A percentile compares a stretch with the other conserved stretches of the same genome.
These are phyloP conservation scores for Temnothorax curvispinosus DNA, from an alignment of 1,140 invertebrate genomes.

Conservation along the genomic window DNA sequence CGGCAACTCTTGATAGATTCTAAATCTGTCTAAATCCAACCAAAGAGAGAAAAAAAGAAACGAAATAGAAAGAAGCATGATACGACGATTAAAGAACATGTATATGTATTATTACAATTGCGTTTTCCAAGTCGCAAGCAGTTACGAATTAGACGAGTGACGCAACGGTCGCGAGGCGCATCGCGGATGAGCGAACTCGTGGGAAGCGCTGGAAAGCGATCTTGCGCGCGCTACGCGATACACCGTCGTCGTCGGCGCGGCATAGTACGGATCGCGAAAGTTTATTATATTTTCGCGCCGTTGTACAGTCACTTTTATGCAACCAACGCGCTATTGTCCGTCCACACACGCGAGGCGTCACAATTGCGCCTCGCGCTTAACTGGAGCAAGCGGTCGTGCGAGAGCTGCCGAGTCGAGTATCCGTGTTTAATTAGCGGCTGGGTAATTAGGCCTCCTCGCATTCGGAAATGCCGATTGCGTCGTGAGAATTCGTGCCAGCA, in stretches of 20 bases:
- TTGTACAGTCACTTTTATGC: conserved; percentile 47
- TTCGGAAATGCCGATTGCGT: conserved; percentile 39
- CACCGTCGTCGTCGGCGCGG: background rate
- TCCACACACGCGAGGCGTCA: background rate
- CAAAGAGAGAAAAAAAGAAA: too few relatives aligned
- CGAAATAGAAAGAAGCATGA: background rate
- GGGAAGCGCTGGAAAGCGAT: conserved; percentile 51
- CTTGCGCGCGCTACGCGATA: background rate
- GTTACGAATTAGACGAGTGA: conserved; percentile 13
- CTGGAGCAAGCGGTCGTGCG: conserved; percentile 49
- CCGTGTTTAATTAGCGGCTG: conserved; percentile 44
- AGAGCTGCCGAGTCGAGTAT: background rate
- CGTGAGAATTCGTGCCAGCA: conserved; percentile 19
- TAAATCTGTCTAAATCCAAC: background rate
- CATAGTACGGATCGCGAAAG: conserved; percentile 47
- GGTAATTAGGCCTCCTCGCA: conserved; percentile 32
- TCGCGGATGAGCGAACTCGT: conserved; percentile 63
- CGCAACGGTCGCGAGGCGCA: conserved; percentile 32
- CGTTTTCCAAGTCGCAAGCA: conserved; percentile 17
- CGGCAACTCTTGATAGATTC: background rate
- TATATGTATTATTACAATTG: background rate
- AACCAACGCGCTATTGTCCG: conserved; percentile 37
- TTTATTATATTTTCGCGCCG: conserved; percentile 54
- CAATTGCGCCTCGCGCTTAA: conserved; percentile 19
- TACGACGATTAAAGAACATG: too few relatives aligned